Evolutionary conservation across 1,140 invertebrate species (phyloP).

Genomic region (Venturia canescens): DNA sequence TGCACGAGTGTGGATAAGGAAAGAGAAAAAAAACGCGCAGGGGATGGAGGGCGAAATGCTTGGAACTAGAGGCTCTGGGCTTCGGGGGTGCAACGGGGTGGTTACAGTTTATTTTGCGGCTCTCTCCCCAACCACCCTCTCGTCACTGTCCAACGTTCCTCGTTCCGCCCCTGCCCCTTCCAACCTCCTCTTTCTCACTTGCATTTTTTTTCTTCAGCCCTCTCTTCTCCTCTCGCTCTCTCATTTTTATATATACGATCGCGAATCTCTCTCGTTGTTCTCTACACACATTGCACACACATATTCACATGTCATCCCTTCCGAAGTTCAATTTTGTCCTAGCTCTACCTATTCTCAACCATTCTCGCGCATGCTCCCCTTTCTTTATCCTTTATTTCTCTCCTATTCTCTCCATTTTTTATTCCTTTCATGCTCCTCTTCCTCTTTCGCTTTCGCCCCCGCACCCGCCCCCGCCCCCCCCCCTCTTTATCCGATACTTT

Average conservation of each 20-base stretch:
- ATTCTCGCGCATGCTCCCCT: conserved; percentile 41
- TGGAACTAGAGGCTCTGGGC: conserved; percentile 56
- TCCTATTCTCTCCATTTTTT: background rate
- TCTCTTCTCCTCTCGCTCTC: conserved; percentile 49
- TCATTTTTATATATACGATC: conserved; percentile 25
- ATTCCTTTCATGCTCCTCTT: conserved; percentile 32
- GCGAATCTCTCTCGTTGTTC: background rate
- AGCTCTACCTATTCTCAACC: background rate
- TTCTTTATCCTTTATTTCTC: conserved; percentile 22
- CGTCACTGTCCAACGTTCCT: conserved; percentile 72
- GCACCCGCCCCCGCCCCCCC: conserved; percentile 7
- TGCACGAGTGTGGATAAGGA: conserved; percentile 1
- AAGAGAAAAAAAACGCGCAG: conserved; percentile 35
- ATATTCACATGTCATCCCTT: background rate
- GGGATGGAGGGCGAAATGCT: conserved; percentile 63
- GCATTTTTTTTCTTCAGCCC: conserved; percentile 43
- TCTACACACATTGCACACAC: background rate
- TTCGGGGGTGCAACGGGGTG: conserved; percentile 54
- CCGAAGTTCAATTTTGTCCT: conserved; percentile 36
- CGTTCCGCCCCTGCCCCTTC: conserved; percentile 51
- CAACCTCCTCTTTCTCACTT: conserved; percentile 35
- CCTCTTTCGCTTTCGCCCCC: conserved; percentile 22
- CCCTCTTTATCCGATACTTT: no score
- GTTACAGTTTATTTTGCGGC: conserved; percentile 75
- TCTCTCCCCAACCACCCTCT: conserved; percentile 63